Conservation (phyloP, 2,797 vertebrate genomes). For the Cossypha polioptera region DNA sequence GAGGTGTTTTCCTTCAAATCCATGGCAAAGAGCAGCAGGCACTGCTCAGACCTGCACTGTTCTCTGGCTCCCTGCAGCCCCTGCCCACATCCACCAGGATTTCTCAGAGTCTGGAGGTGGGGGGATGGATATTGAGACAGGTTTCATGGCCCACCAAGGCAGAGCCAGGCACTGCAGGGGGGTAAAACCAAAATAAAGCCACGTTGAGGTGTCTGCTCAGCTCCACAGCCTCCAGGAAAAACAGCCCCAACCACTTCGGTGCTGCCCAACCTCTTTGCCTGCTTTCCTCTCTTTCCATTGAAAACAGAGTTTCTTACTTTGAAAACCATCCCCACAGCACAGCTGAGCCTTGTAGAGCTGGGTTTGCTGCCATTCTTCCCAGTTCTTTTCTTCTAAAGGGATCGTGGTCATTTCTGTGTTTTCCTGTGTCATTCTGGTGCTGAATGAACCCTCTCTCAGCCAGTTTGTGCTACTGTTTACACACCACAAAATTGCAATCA, state of each 20-base stretch:
- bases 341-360: not conserved
- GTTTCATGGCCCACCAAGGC: not conserved
- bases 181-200: not conserved
- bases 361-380: not conserved
- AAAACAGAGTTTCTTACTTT: not conserved
- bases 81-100: not conserved
- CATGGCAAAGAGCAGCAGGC: not conserved
- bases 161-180: not conserved
- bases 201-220: not conserved
- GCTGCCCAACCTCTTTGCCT: not conserved
- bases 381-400: not conserved
- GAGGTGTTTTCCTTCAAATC: not conserved
- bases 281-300: not conserved
- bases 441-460: not conserved
- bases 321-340: not conserved
- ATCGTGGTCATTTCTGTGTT: not conserved
- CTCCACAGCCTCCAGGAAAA: not conserved
- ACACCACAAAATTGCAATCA: not conserved
- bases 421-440: not conserved
- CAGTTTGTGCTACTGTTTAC: not conserved
- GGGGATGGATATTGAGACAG: rapidly evolving
- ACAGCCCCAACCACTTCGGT: rapidly evolving
- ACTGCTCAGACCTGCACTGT: not conserved
- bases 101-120: not conserved
- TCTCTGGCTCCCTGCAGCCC: not conserved